Evolutionary conservation across 2,113 vertebrate genomes (phyloP).

Genomic region (Bujurquina vittata): DNA sequence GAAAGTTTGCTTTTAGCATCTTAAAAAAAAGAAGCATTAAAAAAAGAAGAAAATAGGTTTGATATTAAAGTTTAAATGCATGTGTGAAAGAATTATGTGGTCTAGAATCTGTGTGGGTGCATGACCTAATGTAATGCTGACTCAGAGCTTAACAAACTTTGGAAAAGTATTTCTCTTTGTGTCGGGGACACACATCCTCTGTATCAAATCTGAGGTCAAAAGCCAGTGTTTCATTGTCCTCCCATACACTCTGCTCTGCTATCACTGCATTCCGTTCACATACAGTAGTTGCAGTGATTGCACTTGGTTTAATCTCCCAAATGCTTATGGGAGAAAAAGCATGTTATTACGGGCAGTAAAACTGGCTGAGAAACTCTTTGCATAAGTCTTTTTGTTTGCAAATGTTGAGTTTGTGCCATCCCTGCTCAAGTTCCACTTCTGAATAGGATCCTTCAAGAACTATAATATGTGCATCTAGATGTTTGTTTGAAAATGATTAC

Average conservation of each 20-base stretch:
- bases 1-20: neutral
- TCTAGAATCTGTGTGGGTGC: neutral
- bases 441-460: neutral
- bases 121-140: neutral
- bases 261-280: neutral
- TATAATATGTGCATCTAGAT: neutral
- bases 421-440: neutral
- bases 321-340: neutral
- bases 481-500: neutral
- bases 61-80: neutral
- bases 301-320: neutral
- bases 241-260: neutral
- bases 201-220: neutral
- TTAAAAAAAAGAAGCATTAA: neutral
- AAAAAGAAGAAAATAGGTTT: neutral
- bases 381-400: neutral
- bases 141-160: slow-evolving; percentile 3
- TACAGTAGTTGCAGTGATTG: neutral
- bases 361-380: neutral
- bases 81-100: neutral
- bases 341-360: neutral
- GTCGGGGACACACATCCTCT: neutral
- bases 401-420: neutral
- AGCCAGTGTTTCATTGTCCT: neutral
- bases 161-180: neutral